These are phyloP conservation scores for Fundulus diaphanus DNA, from an alignment of 2,797 vertebrate species.

Conservation along the genomic window DNA sequence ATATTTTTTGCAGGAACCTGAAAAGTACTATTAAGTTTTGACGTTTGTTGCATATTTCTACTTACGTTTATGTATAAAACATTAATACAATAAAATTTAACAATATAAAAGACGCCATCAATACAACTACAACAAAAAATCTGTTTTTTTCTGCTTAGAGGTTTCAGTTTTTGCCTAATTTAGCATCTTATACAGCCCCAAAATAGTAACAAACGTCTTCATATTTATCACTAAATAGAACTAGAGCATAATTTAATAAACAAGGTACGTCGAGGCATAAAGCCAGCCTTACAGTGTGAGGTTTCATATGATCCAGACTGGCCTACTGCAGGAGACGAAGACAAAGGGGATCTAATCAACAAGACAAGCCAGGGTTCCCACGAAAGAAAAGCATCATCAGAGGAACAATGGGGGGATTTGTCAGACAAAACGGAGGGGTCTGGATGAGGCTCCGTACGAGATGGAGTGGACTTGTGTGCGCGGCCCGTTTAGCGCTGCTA, in stretches of 20 bases:
- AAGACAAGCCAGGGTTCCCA: constrained; percentile 84
- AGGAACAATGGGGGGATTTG: constrained; percentile 83
- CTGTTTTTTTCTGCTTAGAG: neutral
- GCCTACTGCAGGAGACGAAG: constrained; percentile 78
- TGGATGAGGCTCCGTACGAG: constrained; percentile 82
- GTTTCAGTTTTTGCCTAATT: neutral
- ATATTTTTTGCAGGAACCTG: neutral
- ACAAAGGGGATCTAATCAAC: constrained; percentile 86
- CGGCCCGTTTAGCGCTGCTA: constrained; percentile 79
- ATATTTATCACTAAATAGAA: constrained; percentile 64
- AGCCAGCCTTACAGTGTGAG: constrained; percentile 77
- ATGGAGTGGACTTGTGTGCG: constrained; percentile 81
- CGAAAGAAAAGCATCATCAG: constrained; percentile 83
- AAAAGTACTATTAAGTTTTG: neutral
- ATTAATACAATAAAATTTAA: neutral
- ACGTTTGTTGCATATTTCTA: neutral
- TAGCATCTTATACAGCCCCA: neutral
- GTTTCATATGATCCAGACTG: constrained; percentile 78
- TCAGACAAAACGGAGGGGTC: constrained; percentile 82
- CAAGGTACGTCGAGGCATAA: constrained; percentile 77
- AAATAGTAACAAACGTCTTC: constrained; percentile 11
- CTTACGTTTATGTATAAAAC: neutral
- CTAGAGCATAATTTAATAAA: constrained; percentile 69
- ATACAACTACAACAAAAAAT: neutral
- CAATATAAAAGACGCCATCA: neutral